phyloP scores from a whole-genome alignment of 2,797 vertebrate genomes.

The Coregonus sp. region DNA sequence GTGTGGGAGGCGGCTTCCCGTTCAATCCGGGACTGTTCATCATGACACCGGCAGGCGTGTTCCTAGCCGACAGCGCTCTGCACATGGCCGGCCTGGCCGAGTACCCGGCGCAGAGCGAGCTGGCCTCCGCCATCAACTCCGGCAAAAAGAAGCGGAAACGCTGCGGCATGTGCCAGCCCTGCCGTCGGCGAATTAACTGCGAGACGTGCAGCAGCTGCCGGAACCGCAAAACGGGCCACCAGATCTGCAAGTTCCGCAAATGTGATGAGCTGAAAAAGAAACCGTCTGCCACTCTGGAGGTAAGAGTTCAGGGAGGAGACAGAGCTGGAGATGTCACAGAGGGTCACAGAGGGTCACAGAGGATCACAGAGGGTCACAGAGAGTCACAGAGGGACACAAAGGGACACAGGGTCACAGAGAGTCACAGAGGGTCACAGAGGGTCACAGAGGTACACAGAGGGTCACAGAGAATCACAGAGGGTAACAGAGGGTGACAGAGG shows the following conservation, averaged over 20 bases:
- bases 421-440: not conserved
- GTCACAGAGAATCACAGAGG: not conserved
- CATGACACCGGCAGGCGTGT: slow-evolving; percentile 97
- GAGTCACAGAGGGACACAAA: not conserved
- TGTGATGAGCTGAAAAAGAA: slow-evolving; percentile 99
- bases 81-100: slow-evolving; percentile 98
- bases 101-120: slow-evolving; percentile 95
- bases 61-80: slow-evolving; percentile 96
- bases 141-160: slow-evolving; percentile 99
- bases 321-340: not conserved
- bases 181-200: slow-evolving; percentile 97
- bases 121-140: slow-evolving; percentile 96
- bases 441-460: not conserved
- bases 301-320: slow-evolving; percentile 70
- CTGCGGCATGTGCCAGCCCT: slow-evolving; percentile 96
- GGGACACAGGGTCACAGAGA: not conserved
- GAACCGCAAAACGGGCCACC: slow-evolving; percentile 98
- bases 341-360: not conserved
- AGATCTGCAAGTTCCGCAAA: slow-evolving; percentile 99
- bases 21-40: slow-evolving; percentile 99
- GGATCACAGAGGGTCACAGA: no score
- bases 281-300: slow-evolving; percentile 98
- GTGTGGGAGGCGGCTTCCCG: slow-evolving; percentile 90
- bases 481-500: no score
- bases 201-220: slow-evolving; percentile 99